phyloP scores from a whole-genome alignment of 2,888 invertebrate species.

The Gymnosoma rotundatum region DNA sequence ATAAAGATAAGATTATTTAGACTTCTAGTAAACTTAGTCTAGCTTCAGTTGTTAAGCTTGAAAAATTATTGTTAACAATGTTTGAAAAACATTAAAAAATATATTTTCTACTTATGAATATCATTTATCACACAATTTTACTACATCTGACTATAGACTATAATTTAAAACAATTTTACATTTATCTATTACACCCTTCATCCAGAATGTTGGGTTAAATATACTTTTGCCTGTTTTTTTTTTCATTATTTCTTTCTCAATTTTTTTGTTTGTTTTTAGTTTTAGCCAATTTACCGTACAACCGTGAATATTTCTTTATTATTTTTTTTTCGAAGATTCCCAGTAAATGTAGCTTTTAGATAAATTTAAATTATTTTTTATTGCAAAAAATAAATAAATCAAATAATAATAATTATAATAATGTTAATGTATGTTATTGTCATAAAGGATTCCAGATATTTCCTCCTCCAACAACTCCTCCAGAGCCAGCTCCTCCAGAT shows the following conservation, averaged over 20 bases:
- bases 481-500: slow-evolving; percentile 92
- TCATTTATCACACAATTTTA: background rate
- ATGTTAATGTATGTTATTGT: slow-evolving; percentile 67
- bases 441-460: slow-evolving; percentile 89
- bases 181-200: slow-evolving; percentile 49
- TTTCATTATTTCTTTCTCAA: slow-evolving; percentile 51
- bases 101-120: background rate
- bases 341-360: slow-evolving; percentile 22
- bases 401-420: slow-evolving; percentile 25
- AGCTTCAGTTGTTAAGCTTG: no score
- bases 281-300: slow-evolving; percentile 71
- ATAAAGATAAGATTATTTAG: no score
- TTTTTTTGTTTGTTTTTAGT: slow-evolving; percentile 14
- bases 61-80: no score
- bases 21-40: no score
- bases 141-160: background rate
- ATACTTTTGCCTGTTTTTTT: background rate
- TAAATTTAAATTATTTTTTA: slow-evolving; percentile 31
- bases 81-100: no score
- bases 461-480: slow-evolving; percentile 92
- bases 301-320: background rate
- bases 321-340: slow-evolving; percentile 63
- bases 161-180: background rate
- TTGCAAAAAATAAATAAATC: slow-evolving; percentile 4
- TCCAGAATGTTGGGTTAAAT: slow-evolving; percentile 65